A percentile compares a stretch with the other conserved stretches of the same genome.
These are phyloP conservation scores for Drosophila pallidifrons DNA, from an alignment of 1,140 invertebrate species.

Conservation along the genomic window DNA sequence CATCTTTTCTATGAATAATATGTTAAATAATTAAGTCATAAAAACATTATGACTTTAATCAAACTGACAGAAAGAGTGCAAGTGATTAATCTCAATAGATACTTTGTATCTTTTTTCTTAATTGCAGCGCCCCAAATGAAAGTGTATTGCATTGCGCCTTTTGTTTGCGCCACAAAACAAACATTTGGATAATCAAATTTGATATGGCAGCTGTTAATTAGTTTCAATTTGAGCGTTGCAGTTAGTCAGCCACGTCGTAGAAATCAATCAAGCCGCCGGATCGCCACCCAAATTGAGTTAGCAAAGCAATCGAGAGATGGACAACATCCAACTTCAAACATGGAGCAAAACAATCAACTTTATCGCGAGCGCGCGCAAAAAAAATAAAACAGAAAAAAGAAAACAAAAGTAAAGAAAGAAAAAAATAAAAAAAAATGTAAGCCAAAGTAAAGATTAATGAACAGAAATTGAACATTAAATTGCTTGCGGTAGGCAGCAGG, in stretches of 20 bases:
- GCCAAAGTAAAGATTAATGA: constrained; percentile 67
- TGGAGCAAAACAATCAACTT: constrained; percentile 67
- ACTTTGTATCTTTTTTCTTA: neutral
- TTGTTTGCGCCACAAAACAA: constrained; percentile 13
- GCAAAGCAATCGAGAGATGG: constrained; percentile 46
- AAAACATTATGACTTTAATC: neutral
- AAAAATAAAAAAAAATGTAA: constrained; percentile 25
- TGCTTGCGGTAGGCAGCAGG: constrained; percentile 22
- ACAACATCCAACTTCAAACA: constrained; percentile 24
- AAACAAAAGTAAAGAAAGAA: constrained; percentile 3
- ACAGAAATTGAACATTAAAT: constrained; percentile 69
- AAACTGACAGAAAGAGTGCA: neutral
- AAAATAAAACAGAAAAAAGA: constrained; percentile 28
- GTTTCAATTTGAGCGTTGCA: constrained; percentile 49
- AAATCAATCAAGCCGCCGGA: constrained; percentile 29
- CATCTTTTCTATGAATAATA: no score
- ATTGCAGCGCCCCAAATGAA: neutral
- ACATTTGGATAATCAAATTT: constrained; percentile 57
- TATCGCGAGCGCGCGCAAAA: constrained; percentile 49
- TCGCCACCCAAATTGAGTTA: constrained; percentile 28
- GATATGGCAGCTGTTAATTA: constrained; percentile 52
- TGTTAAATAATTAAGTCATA: no score
- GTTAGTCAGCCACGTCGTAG: constrained; percentile 32
- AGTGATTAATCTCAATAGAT: neutral
- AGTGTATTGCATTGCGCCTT: neutral